Evolutionary conservation across 2,797 vertebrate species (phyloP).

Genomic region (Rhincodon typus): DNA sequence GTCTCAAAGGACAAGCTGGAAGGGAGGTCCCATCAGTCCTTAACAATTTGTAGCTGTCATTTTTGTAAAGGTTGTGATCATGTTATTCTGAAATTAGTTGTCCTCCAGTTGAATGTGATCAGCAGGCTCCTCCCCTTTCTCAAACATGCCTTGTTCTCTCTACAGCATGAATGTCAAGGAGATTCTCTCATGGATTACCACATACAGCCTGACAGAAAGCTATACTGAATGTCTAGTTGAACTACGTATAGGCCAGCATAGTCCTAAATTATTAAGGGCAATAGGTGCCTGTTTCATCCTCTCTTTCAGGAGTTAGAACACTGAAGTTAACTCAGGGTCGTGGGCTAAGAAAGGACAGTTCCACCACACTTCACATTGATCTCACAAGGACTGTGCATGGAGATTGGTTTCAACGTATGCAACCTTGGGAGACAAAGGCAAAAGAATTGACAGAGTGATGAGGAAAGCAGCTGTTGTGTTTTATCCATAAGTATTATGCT

Average conservation of each 20-base stretch:
- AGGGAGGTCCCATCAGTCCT: constrained; percentile 22
- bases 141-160: not conserved
- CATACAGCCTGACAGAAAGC: not conserved
- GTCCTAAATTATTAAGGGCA: not conserved
- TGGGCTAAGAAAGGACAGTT: not conserved
- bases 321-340: not conserved
- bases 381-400: not conserved
- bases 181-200: not conserved
- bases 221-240: not conserved
- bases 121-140: not conserved
- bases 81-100: constrained; percentile 20
- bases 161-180: not conserved
- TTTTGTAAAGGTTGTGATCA: constrained; percentile 20
- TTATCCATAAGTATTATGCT: not conserved
- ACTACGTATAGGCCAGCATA: not conserved
- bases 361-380: not conserved
- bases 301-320: no score
- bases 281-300: not conserved
- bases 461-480: not conserved
- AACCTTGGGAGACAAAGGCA: not conserved
- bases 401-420: not conserved
- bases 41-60: constrained; percentile 14
- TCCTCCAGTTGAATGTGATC: not conserved
- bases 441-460: not conserved
- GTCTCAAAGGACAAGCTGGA: constrained; percentile 16